Conservation (phyloP, 2,888 invertebrate species). For the Bibio marci region DNA sequence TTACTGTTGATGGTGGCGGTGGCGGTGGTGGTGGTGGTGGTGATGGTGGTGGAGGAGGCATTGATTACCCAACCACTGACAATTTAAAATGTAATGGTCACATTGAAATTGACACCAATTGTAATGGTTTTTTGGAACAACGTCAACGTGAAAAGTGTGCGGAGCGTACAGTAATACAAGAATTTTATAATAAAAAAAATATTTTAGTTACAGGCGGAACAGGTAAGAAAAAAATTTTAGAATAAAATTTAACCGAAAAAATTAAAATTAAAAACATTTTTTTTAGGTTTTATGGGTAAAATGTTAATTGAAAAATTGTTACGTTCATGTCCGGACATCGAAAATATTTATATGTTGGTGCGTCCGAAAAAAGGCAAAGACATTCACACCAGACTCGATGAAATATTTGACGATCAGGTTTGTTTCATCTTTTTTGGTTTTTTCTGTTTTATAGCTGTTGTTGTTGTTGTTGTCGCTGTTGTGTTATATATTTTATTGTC, state of each 20-base stretch:
- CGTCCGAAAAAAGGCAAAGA: conserved; percentile 43
- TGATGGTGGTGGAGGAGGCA: too few species aligned
- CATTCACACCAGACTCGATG: conserved; percentile 43
- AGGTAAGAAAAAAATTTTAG: conserved; percentile 28
- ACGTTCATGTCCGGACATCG: conserved; percentile 33
- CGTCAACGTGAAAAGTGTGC: too few species aligned
- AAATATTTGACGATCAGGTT: conserved; percentile 50
- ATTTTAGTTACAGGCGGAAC: conserved; percentile 43
- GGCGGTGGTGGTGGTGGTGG: too few species aligned
- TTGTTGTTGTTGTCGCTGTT: too few species aligned
- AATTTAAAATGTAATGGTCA: too few species aligned
- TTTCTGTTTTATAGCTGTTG: too few species aligned
- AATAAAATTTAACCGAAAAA: neutral
- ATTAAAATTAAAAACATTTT: conserved; percentile 1
- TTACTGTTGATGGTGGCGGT: too few species aligned
- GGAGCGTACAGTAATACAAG: conserved; percentile 26
- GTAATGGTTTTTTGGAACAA: too few species aligned
- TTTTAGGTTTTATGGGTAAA: conserved; percentile 32
- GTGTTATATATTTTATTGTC: too few species aligned
- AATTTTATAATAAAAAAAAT: conserved; percentile 40
- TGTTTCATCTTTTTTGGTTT: too few species aligned
- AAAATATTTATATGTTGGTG: conserved; percentile 36
- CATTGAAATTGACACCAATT: too few species aligned
- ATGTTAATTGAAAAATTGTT: conserved; percentile 32
- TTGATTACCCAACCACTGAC: too few species aligned